Conservation (phyloP, 30 jellyfish, hydroid and myxozoan genomes). For the Chrysaora quinquecirrha region DNA sequence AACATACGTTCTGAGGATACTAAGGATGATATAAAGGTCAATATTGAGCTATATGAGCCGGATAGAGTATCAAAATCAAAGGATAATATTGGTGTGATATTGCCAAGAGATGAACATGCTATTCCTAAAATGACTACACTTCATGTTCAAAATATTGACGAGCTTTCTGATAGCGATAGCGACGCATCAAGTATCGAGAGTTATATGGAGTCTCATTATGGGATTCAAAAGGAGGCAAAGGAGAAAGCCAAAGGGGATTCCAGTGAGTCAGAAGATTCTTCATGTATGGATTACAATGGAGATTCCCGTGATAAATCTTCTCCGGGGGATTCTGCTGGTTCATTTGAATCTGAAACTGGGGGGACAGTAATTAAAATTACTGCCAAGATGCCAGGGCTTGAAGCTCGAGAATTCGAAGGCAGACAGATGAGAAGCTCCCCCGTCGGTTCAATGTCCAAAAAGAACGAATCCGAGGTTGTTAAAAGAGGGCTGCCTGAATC, state of each 20-base stretch:
- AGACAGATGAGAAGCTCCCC: not conserved
- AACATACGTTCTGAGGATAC: not conserved
- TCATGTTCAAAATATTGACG: no score
- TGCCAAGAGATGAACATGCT: not conserved
- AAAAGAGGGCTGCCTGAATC: not conserved
- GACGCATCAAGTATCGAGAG: constrained; percentile 44
- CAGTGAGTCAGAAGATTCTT: not conserved
- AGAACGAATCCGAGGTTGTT: not conserved
- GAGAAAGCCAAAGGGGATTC: not conserved
- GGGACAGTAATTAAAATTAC: not conserved
- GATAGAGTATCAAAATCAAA: not conserved
- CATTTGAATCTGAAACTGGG: not conserved
- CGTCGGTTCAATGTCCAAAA: not conserved
- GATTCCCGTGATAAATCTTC: not conserved
- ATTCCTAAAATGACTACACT: not conserved
- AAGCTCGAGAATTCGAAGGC: not conserved
- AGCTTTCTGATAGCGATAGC: constrained; percentile 20
- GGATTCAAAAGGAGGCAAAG: not conserved
- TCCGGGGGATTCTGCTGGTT: not conserved
- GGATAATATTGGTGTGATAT: not conserved
- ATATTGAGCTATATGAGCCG: not conserved
- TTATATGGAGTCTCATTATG: constrained; percentile 12
- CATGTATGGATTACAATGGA: no score
- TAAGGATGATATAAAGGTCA: not conserved
- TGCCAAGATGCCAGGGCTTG: not conserved